Conservation (phyloP, 2,113 vertebrate genomes). For the Otus sunia region DNA sequence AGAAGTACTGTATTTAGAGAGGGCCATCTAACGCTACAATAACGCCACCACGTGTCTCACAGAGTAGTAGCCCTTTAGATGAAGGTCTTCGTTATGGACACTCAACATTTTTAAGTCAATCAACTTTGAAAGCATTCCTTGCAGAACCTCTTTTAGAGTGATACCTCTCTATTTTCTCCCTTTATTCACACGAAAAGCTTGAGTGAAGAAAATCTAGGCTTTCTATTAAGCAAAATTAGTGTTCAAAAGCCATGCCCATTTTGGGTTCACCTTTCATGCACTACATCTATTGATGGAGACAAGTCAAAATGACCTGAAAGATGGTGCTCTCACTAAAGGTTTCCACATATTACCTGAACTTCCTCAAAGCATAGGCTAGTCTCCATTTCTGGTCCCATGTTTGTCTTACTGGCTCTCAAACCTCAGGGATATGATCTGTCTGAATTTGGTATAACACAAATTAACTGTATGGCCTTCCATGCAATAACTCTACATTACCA, state of each 20-base stretch:
- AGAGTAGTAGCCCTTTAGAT: not conserved
- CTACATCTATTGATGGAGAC: rapidly evolving
- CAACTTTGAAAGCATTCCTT: not conserved
- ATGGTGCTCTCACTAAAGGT: not conserved
- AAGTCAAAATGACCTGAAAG: not conserved
- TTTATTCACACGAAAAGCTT: not conserved
- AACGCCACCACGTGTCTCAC: not conserved
- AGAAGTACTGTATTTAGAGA: not conserved
- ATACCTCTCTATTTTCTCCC: not conserved
- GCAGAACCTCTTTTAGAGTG: not conserved
- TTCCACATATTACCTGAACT: not conserved
- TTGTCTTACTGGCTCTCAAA: not conserved
- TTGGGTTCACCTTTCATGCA: not conserved
- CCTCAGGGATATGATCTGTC: not conserved
- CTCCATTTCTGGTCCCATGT: not conserved
- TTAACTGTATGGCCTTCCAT: not conserved
- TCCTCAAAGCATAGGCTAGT: not conserved
- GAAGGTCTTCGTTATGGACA: not conserved
- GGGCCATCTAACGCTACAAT: not conserved
- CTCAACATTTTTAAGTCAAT: not conserved
- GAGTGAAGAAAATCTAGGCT: not conserved
- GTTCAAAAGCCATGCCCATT: not conserved
- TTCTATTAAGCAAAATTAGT: not conserved
- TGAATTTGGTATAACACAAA: not conserved
- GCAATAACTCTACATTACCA: not conserved